Evolutionary conservation across 2,888 invertebrate genomes (phyloP), one percentile per base, ranked within the genome.

Genomic region (Lissonota sp.): DNA sequence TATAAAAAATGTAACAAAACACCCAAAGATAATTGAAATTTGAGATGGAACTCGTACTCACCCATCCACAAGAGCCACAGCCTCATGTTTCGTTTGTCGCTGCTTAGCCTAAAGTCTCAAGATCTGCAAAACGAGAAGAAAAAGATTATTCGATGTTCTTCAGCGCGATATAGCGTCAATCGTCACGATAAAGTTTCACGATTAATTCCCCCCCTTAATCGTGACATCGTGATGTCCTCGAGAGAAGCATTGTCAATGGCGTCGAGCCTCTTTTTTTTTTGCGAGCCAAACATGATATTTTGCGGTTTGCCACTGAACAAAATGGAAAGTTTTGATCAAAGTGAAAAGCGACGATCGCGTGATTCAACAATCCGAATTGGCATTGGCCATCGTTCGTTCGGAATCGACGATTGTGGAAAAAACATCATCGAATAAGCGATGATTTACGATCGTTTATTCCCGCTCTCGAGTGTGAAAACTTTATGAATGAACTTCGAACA

Each of bases 51-150:
- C n/a, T n/a, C n/a, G n/a, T n/a, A n/a, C 90, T 89, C 85, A 91
- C 91, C 91, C 86, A 90, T 90, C 88, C 87, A 88, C 85, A 91
- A 86, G 86, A 90, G 88, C 88, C 89, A 88, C 88, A 88, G 86
- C 87, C 85, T 89, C 91, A 91, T 91, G 84, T 86, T 71, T 88
- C 86, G 86, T 86, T 40, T 85, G 87, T 82, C 84, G 86, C 86
- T 83, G 85, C 86, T 86, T 84, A 86, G 85, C 86, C 88, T 86
- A 83, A 84, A 69, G 85, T 85, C 78, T 78, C 69, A 77, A 76
- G 60, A 81, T 84, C 79, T 85, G 84, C 40, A 64, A 80, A 83
- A 69, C 16, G 72, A 42, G 66, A 75, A 39, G 39, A 51, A 57
- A 72, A 62, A 12, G 39, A 16, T 42, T 26, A 16, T 53, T 53